Conservation (phyloP, 2,888 invertebrate genomes). For the Octonoba sinensis region DNA sequence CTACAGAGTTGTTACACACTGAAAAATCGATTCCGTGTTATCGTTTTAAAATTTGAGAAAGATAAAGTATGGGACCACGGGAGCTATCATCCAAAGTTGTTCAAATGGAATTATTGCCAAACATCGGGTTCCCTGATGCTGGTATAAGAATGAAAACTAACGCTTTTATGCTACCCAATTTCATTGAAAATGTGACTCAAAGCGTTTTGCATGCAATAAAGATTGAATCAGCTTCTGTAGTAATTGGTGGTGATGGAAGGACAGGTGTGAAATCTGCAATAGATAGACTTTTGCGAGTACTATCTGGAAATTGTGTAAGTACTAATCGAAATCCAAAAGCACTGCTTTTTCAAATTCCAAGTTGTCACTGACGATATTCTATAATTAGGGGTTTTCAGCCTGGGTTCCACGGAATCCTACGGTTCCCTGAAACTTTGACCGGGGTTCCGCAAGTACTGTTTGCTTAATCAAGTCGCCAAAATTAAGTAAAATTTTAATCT, state of each 20-base stretch:
- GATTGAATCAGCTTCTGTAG: not conserved
- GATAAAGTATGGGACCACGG: not conserved
- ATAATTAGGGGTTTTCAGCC: too few relatives aligned
- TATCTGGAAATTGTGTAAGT: constrained; percentile 9
- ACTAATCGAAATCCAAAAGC: too few relatives aligned
- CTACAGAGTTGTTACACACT: too few relatives aligned
- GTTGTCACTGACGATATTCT: too few relatives aligned
- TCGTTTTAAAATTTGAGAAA: too few relatives aligned
- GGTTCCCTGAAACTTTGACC: too few relatives aligned
- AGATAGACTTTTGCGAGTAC: not conserved
- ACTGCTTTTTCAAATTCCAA: too few relatives aligned
- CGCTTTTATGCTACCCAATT: not conserved
- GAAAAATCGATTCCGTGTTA: too few relatives aligned
- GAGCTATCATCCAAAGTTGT: not conserved
- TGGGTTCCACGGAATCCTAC: too few relatives aligned
- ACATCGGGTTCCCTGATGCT: not conserved
- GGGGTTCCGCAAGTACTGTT: too few relatives aligned
- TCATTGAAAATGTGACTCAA: constrained; percentile 4
- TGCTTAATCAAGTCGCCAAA: too few relatives aligned
- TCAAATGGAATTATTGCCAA: constrained; percentile 6
- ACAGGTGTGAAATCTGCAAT: not conserved
- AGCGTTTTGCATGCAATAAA: not conserved
- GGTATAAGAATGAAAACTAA: not conserved
- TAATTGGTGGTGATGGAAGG: constrained; percentile 15
- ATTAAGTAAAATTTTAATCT: too few relatives aligned